Evolutionary conservation across 2,113 vertebrate species (phyloP), one percentile per base, ranked within the genome.

Genomic region (Antechinus stuartii): DNA sequence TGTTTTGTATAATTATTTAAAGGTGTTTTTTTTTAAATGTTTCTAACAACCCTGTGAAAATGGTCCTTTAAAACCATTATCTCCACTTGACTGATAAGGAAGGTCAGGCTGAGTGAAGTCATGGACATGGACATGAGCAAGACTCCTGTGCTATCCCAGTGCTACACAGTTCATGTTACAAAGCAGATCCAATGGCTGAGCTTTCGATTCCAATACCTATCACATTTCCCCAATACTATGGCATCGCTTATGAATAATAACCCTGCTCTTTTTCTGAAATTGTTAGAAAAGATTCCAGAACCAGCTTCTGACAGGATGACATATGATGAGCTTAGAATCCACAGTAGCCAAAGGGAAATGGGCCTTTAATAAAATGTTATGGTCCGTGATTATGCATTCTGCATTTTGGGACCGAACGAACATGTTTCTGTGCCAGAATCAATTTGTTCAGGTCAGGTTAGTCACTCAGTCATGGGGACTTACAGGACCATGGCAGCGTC

Each of bases 361-460:
- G 95, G 25, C 92, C 30, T 94, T 42, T 95, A 96, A 91, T 95
- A 94, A 93, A 97, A 95, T 46, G 90, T 90, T 93, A 93, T 91
- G 92, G 94, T 68, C 54, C 54, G 89, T 93, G 25, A 90, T 90
- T 95, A 89, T 52, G 14, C 91, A 54, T 11, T 94, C 52, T 90
- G 49, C 42, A 93, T 95, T 94, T 90, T 22, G 27, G 35, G 53
- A 90, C 10, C 76, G 46, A 55, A 24, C 91, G 50, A 55, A 24
- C 91, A 61, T 93, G 54, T 8, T 93, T 96, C n/a, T 95, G 53
- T 96, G 54, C 56, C 95, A 94, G 92, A 92, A 95, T 91, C 68
- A 84, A 84, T 84, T 84, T 84, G 68, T 84, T 26, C 49, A 92
- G 54, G 91, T 92, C 91, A 94, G 4, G 0, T 46, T 56, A 94